A percentile compares a stretch with the other conserved stretches of the same genome.
Conservation (phyloP, 2,797 vertebrate species). For the Anabas testudineus region DNA sequence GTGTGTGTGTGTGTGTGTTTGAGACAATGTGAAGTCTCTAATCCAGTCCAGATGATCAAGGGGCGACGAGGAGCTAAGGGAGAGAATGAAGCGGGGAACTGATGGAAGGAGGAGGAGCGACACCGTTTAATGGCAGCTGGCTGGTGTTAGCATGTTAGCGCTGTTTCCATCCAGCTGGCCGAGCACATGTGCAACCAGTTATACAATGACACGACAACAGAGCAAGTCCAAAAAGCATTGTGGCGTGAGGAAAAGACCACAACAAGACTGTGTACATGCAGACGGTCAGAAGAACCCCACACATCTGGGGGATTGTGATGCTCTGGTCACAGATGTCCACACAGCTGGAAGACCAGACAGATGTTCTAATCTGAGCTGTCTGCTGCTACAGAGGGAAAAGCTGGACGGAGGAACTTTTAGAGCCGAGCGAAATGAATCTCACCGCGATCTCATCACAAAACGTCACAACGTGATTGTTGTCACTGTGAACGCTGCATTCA, state of each 20-base stretch:
- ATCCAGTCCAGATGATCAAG: constrained; percentile 50
- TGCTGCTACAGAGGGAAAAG: constrained; percentile 1
- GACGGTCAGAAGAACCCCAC: neutral
- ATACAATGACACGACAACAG: constrained; percentile 47
- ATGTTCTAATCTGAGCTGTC: neutral
- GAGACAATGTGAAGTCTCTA: constrained; percentile 8
- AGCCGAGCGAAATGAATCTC: neutral
- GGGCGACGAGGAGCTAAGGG: constrained; percentile 19
- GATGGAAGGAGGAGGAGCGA: constrained; percentile 45
- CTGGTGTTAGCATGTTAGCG: constrained; percentile 52
- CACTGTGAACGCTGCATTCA: neutral
- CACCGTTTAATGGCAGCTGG: constrained; percentile 38
- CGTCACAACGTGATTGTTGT: neutral
- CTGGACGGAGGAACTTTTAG: neutral
- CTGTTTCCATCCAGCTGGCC: constrained; percentile 56
- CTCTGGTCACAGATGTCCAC: neutral
- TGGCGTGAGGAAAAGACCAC: constrained; percentile 16
- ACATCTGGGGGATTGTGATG: constrained; percentile 15
- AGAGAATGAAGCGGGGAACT: constrained; percentile 22
- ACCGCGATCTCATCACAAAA: neutral
- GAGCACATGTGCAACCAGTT: constrained; percentile 67
- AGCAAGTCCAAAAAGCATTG: neutral
- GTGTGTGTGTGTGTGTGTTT: neutral
- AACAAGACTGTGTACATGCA: constrained; percentile 17
- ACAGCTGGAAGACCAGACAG: constrained; percentile 20